Evolutionary conservation across 1,140 invertebrate species (phyloP).

Genomic region (Atta cephalotes): DNA sequence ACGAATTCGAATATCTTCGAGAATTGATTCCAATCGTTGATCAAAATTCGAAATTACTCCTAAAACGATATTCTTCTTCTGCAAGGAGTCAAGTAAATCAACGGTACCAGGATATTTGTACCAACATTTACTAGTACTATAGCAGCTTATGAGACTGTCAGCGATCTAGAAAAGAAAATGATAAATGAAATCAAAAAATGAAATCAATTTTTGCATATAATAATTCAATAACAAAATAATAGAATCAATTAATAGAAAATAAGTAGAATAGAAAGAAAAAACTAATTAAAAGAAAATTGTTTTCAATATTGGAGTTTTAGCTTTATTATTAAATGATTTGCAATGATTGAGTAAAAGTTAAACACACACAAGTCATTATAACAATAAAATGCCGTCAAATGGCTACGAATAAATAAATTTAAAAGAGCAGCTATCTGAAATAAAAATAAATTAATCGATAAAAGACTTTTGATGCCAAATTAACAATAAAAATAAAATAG

Average conservation of each 20-base stretch:
- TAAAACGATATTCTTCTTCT: constrained; percentile 85
- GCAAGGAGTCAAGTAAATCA: constrained; percentile 88
- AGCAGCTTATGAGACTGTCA: constrained; percentile 84
- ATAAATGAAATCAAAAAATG: constrained; percentile 67
- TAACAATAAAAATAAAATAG: no score
- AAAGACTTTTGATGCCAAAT: no score
- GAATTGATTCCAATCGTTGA: constrained; percentile 90
- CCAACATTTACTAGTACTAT: constrained; percentile 91
- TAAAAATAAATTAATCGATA: no score
- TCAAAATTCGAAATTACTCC: constrained; percentile 97
- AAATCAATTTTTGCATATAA: neutral
- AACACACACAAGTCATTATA: neutral
- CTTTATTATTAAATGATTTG: neutral
- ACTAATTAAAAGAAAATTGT: neutral
- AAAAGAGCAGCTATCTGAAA: no score
- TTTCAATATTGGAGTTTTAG: neutral
- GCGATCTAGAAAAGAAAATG: constrained; percentile 78
- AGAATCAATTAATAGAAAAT: neutral
- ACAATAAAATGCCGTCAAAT: no score
- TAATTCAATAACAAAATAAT: neutral
- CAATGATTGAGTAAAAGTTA: neutral
- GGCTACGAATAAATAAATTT: no score
- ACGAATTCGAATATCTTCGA: constrained; percentile 88
- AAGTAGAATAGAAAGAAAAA: neutral
- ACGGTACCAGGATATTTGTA: constrained; percentile 88